These are phyloP conservation scores for Thereva nobilitata DNA, from an alignment of 2,888 invertebrate genomes.

Conservation along the genomic window DNA sequence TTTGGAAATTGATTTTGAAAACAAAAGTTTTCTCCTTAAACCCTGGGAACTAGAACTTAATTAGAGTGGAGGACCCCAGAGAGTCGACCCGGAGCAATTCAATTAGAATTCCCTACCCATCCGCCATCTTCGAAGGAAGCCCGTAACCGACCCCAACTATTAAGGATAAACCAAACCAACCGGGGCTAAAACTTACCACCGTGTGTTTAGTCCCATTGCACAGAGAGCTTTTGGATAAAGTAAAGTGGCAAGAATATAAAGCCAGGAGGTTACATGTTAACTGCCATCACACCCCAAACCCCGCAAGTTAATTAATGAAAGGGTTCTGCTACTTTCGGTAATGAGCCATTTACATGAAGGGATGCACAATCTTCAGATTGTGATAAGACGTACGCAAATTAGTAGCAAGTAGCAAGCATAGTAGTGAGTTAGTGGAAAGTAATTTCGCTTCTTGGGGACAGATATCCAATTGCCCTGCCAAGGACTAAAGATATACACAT, in stretches of 20 bases:
- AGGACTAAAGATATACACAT: conserved; percentile 3
- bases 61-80: conserved; percentile 30
- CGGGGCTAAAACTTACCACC: conserved; percentile 26
- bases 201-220: conserved; percentile 6
- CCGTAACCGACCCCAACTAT: conserved; percentile 27
- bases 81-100: conserved; percentile 24
- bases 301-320: conserved; percentile 32
- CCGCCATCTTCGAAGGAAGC: conserved; percentile 15
- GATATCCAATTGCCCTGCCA: neutral
- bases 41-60: conserved; percentile 32
- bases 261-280: conserved; percentile 34
- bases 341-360: conserved; percentile 35
- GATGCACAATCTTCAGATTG: conserved; percentile 34
- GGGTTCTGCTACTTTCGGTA: conserved; percentile 34
- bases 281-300: conserved; percentile 14
- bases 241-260: neutral
- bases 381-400: conserved; percentile 35
- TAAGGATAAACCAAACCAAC: conserved; percentile 11
- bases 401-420: conserved; percentile 31
- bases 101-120: conserved; percentile 27
- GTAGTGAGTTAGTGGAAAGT: conserved; percentile 3
- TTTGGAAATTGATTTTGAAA: conserved; percentile 34
- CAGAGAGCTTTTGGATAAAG: neutral
- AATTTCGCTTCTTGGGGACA: conserved; percentile 1
- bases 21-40: conserved; percentile 27